Conservation (phyloP, 2,888 invertebrate species). For the Xylocampa areola region DNA sequence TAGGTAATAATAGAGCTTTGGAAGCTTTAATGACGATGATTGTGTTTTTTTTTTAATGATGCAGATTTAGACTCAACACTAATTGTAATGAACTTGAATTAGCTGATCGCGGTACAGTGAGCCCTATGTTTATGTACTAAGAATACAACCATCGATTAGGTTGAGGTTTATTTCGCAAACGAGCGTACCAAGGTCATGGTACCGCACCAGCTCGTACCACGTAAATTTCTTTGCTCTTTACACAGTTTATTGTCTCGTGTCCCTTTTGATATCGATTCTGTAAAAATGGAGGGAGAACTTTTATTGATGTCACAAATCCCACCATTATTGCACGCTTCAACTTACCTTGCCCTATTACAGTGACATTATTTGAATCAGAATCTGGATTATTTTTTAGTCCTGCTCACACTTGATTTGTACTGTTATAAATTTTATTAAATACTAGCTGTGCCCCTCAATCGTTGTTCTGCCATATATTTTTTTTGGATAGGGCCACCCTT, state of each 20-base stretch:
- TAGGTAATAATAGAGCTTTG: no score
- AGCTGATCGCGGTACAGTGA: slow-evolving; percentile 38
- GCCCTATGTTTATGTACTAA: slow-evolving; percentile 70
- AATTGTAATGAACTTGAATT: slow-evolving; percentile 37
- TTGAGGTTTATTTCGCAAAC: slow-evolving; percentile 74
- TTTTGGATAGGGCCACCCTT: no score
- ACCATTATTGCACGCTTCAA: slow-evolving; percentile 15
- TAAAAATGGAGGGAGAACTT: slow-evolving; percentile 42
- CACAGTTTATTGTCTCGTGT: slow-evolving; percentile 70
- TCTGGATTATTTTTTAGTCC: slow-evolving; percentile 1
- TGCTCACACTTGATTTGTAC: slow-evolving; percentile 1
- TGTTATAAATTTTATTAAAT: slow-evolving; percentile 34
- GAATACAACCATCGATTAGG: slow-evolving; percentile 78
- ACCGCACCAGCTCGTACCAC: slow-evolving; percentile 87
- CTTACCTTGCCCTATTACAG: not conserved
- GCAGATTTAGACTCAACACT: slow-evolving; percentile 4
- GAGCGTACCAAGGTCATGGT: slow-evolving; percentile 82
- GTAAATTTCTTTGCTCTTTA: slow-evolving; percentile 76
- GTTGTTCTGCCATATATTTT: no score
- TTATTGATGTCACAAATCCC: slow-evolving; percentile 25
- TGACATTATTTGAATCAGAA: slow-evolving; percentile 10
- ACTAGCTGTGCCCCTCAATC: no score
- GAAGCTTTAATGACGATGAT: not conserved
- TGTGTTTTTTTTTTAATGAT: not conserved
- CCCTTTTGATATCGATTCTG: slow-evolving; percentile 63